Conservation (phyloP, 2,797 vertebrate genomes). For the Fistularia commersonii region DNA sequence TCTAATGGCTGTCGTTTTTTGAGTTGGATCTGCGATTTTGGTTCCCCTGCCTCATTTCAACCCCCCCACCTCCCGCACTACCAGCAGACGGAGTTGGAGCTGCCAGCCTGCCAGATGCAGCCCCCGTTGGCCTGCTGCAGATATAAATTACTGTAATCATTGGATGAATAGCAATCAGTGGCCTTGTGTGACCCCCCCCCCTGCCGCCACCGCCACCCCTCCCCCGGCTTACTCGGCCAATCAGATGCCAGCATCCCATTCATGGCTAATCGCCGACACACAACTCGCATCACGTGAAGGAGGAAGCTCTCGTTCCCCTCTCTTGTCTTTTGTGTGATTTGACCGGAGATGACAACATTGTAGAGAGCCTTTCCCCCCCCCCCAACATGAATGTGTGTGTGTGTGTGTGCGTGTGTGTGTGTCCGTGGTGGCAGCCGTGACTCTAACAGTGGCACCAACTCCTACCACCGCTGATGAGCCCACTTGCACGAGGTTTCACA, state of each 20-base stretch:
- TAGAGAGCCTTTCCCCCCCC: too few species aligned
- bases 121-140: constrained; percentile 51
- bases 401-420: too few species aligned
- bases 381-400: too few species aligned
- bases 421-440: too few species aligned
- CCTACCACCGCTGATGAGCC: too few species aligned
- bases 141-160: constrained; percentile 76
- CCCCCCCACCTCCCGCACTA: constrained; percentile 1
- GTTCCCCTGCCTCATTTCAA: constrained; percentile 5
- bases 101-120: constrained; percentile 45
- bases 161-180: constrained; percentile 76
- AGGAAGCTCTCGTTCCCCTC: constrained; percentile 48
- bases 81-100: constrained; percentile 27
- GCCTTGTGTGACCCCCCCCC: constrained; percentile 55
- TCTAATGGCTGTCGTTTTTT: background rate
- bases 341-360: constrained; percentile 26
- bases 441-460: too few species aligned
- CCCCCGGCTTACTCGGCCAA: constrained; percentile 47
- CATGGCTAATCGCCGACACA: constrained; percentile 57
- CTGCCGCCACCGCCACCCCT: constrained; percentile 54
- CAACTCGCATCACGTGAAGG: constrained; percentile 50
- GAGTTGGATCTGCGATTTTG: constrained; percentile 12
- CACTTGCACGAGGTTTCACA: background rate
- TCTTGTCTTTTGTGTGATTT: constrained; percentile 43
- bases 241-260: constrained; percentile 53